Evolutionary conservation across 2,113 vertebrate species (phyloP), one percentile per base, ranked within the genome.

Genomic region (Burhinus oedicnemus): DNA sequence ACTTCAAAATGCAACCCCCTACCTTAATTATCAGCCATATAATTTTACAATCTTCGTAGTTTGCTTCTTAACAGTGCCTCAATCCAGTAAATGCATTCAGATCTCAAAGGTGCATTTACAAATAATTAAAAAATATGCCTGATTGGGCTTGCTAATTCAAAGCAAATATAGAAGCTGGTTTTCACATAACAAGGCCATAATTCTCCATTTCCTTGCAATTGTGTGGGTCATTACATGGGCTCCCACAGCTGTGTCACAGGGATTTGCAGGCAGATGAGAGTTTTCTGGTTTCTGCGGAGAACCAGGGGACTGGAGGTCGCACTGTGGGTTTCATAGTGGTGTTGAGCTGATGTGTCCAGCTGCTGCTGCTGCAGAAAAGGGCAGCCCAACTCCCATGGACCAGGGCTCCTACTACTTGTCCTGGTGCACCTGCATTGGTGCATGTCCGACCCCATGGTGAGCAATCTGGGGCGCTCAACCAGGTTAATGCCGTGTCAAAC

Each of bases 371-470:
- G 42, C 45, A 71, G 68, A 10, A 77, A 55, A 55, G 76, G 38
- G 38, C 27, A 58, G 22, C 69, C 32, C 51, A 32, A 0, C 25
- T 80, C 6, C n/a, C 38, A 47, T 60, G 49, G 10, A 4, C 10
- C 8, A 2, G 17, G 11, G 26, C 21, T 64, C 21, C 19, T 52
- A 26, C 40, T 78, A 0, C 54, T 9, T 58, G 49, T 27, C 49
- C 40, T 83, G 29, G 9, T 75, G 60, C 32, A 23, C 18, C 51
- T 75, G 74, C 13, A 1, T 0, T 82, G 70, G 10, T 76, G 44
- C 0, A 0, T n/a, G 42, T 42, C n/a, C 64, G n/a, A 49, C n/a
- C 6, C 18, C 23, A 1, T 2, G 36, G 27, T 30, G 57, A 89
- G 25, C 34, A 44, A 22, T 18, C n/a, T 47, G 26, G 23, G 58